Evolutionary conservation across 2,113 vertebrate genomes (phyloP).

Genomic region (Phycodurus eques): DNA sequence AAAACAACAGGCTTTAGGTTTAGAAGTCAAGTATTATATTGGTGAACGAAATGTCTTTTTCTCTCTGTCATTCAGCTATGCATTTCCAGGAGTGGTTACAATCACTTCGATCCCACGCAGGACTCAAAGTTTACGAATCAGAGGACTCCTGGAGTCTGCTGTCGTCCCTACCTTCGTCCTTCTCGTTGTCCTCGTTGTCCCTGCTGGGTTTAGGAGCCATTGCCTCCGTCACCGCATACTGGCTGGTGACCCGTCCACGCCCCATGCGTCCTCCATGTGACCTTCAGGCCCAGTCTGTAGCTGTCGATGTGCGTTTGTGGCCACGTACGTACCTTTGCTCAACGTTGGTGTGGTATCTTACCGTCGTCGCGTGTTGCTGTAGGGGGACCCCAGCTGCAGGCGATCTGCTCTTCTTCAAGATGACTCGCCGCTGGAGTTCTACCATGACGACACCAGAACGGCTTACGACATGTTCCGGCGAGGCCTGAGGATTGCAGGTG

Average conservation of each 20-base stretch:
- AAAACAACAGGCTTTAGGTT: not conserved
- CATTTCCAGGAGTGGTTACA: conserved; percentile 75
- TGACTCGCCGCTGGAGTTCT: conserved; percentile 74
- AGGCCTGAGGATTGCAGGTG: conserved; percentile 72
- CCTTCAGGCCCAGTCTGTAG: conserved; percentile 71
- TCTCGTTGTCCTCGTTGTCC: conserved; percentile 65
- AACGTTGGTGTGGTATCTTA: not conserved
- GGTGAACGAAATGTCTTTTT: not conserved
- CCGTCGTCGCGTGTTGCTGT: not conserved
- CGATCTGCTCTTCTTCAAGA: conserved; percentile 72
- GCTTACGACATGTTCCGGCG: conserved; percentile 77
- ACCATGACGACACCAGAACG: conserved; percentile 74
- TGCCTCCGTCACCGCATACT: conserved; percentile 76
- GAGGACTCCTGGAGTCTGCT: conserved; percentile 54
- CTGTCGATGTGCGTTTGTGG: conserved; percentile 62
- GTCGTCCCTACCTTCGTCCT: conserved; percentile 55
- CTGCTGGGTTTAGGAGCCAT: conserved; percentile 75
- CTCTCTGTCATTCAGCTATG: conserved; percentile 60
- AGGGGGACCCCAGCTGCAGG: conserved; percentile 73
- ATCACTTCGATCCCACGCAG: conserved; percentile 54
- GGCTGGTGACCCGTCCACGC: conserved; percentile 73
- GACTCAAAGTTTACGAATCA: conserved; percentile 46
- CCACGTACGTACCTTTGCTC: not conserved
- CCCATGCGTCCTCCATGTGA: conserved; percentile 72
- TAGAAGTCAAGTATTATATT: not conserved